Evolutionary conservation across 2,888 invertebrate species (phyloP).

Genomic region (Aporophyla lueneburgensis): DNA sequence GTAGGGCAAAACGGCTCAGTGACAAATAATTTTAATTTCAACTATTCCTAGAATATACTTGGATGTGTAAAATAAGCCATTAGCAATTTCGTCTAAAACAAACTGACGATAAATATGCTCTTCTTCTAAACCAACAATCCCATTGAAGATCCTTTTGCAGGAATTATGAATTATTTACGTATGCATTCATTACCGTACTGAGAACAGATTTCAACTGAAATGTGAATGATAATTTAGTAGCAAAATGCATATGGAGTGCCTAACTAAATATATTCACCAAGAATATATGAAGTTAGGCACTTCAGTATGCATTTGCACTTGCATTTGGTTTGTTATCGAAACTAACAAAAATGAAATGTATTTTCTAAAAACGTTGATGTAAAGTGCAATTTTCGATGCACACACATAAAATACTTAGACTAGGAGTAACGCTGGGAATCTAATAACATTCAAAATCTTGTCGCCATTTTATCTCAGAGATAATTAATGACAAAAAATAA

Average conservation of each 20-base stretch:
- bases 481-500: not conserved
- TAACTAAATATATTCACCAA: not conserved
- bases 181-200: slow-evolving; percentile 15
- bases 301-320: too few relatives aligned
- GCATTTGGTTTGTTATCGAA: slow-evolving; percentile 3
- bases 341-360: not conserved
- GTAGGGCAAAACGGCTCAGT: not conserved
- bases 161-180: not conserved
- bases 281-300: too few relatives aligned
- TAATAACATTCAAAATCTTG: not conserved
- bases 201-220: not conserved
- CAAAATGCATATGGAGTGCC: not conserved
- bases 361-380: not conserved
- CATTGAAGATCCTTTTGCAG: not conserved
- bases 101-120: not conserved
- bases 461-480: not conserved
- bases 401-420: not conserved
- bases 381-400: not conserved
- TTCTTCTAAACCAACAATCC: not conserved
- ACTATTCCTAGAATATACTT: not conserved
- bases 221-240: not conserved
- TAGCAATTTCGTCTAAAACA: slow-evolving; percentile 23
- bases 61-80: not conserved
- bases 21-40: not conserved
- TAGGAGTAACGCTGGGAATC: not conserved